Conservation (phyloP, 2,797 vertebrate species). For the Urocyon cinereoargenteus region DNA sequence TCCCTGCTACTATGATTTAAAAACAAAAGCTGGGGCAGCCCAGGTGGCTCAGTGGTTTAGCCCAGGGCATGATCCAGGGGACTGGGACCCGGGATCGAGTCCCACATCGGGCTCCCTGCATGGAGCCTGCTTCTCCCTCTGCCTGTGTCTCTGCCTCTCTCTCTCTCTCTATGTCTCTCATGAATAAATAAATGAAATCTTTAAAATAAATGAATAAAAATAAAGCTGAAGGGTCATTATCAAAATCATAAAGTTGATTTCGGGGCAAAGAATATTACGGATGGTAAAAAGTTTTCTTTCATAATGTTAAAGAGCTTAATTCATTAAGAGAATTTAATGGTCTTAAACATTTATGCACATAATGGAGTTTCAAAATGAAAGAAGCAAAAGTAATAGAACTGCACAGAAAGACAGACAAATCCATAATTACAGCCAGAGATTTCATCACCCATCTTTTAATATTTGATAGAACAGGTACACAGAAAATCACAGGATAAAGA, state of each 20-base stretch:
- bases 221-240: neutral
- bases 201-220: no score
- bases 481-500: neutral
- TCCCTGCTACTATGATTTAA: no score
- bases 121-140: no score
- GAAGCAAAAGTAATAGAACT: neutral
- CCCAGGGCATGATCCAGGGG: no score
- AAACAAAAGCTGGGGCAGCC: no score
- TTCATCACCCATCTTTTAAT: neutral
- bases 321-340: neutral
- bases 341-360: neutral
- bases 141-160: no score
- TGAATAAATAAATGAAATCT: no score
- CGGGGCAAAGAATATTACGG: neutral
- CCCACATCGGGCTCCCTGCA: no score
- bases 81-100: no score
- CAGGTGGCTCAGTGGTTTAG: no score
- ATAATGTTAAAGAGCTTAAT: neutral
- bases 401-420: neutral
- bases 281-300: neutral
- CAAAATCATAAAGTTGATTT: neutral
- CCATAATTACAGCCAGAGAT: neutral
- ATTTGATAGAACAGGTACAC: neutral
- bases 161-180: no score
- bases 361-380: neutral